Evolutionary conservation across 2,888 invertebrate species (phyloP), one percentile per base, ranked within the genome.

Genomic region (Lepidochrysops patricia): DNA sequence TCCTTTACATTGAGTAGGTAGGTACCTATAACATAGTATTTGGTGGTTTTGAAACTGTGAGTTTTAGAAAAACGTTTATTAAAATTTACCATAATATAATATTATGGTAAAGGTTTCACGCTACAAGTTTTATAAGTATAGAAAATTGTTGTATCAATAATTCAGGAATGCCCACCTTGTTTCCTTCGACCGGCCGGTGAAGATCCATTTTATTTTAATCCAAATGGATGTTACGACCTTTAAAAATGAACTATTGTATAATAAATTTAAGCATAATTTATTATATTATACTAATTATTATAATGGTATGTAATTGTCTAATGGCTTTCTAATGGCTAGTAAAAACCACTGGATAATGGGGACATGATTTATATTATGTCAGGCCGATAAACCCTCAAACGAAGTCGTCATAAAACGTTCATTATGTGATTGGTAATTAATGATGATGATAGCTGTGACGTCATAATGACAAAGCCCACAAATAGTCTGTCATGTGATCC

Each of bases 151-250:
- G 27, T 35, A 37, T 29, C 34, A 60, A 25, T 62, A 49, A 49
- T 25, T 26, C 23, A 19, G 6, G 9, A 52, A 48, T 7, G n/a
- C 35, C 35, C 73, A 87, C 88, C 86, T 89, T 89, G 70, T 89
- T 89, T 1, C 84, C 79, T 63, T 89, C 89, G 9, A 89, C 87
- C 57, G 89, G 89, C 67, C 73, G 75, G 66, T 89, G 89, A 37
- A 89, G 82, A 78, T 89, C 89, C 89, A 89, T 89, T 67, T 57
- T 67, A 49, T 61, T 64, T 37, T 68, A 54, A 59, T 61, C 54
- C 37, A 12, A 35, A 57, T 56, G 23, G 9, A 23, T 12, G 9
- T 7, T 19, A 15, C 37, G 7, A 43, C 15, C 19, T 12, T 23
- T 19, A 12, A 43, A 4, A 12, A 9, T 19, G 23, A 12, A 3